Evolutionary conservation across 2,888 invertebrate species (phyloP), one percentile per base, ranked within the genome.

Genomic region (Schizotus pectinicornis): DNA sequence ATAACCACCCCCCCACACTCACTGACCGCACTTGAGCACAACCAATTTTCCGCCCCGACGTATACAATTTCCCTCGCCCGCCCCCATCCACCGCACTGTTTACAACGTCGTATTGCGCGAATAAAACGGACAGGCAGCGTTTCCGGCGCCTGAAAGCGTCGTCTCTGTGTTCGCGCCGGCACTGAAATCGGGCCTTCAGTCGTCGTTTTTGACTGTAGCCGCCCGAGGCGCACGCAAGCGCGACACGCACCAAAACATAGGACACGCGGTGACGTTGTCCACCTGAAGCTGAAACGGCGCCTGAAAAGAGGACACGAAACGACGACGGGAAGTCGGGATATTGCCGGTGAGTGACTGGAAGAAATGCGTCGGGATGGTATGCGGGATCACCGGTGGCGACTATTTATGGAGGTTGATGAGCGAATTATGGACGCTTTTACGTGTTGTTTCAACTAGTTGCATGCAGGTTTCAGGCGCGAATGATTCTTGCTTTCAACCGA

Each of bases 211-310:
- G 52, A 32, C 53, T 39, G 50, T 45, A 47, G 37, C 45, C 43
- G 37, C 30, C 14, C 13, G 9, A 11, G 12, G 35, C 54, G 31
- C 54, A 55, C 54, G 54, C 54, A 55, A 48, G 54, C 54, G 54
- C 54, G 54, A 38, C 53, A 53, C 45, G 45, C 53, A 50, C 35
- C 37, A 33, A 42, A 50, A 50, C 51, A 43, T 30, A 48, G 12
- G 48, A 43, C 51, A 53, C 53, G 53, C 37, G 46, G 46, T 22
- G 50, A 7, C 48, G 38, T n/a, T 37, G 37, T 36, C 12, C 42
- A 51, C 51, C 51, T 38, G 46, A 46, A 46, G 37, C 36, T 32
- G 33, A 37, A 48, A 37, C 30, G 12, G 36, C 31, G 34, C 41
- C 51, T 31, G 43, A 22, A 31, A 11, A 11, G 12, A 31, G 45